Evolutionary conservation across 2,888 invertebrate species (phyloP), one percentile per base, ranked within the genome.

Genomic region (Caprella mutica): DNA sequence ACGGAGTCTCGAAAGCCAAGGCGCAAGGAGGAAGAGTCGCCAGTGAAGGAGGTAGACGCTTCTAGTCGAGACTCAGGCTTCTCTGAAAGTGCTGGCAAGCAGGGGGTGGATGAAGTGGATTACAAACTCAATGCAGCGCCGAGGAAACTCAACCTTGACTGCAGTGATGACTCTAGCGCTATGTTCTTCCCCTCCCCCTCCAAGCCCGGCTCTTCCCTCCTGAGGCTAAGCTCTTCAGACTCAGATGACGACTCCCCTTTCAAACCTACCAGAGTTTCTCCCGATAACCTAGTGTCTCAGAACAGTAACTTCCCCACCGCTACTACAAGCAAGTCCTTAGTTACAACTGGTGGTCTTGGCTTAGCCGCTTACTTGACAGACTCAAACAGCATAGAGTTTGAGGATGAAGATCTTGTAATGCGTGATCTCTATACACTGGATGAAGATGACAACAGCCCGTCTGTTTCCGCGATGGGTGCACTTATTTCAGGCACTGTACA

Each of bases 71-170:
- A 62, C 50, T 58, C 58, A 24, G 61, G 61, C 5, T 62, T 58
- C 56, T 62, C 61, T 1, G 61, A 58, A 23, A 62, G 61, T 21
- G 58, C 58, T 26, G 53, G 56, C 44, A 62, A 62, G 33, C 33
- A 14, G 14, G 33, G 33, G 14, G 9, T 8, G 33, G 8, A 14
- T 33, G 8, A 33, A 33, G 33, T 33, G 14, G 14, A 33, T 33
- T 8, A 14, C 9, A 33, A 33, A 33, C 33, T 33, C 8, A 33
- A 33, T 24, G 60, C 60, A 14, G 59, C 63, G 3, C 56, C 59
- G n/a, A 42, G 63, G 14, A 56, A 59, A 43, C 63, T 63, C n/a
- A 63, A 59, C 46, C 42, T 63, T 21, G 63, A 63, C 38, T n/a
- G n/a, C n/a, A n/a, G n/a, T n/a, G n/a, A n/a, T n/a, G n/a, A n/a